Evolutionary conservation across 2,113 vertebrate species (phyloP).

Genomic region (Dascyllus trimaculatus): DNA sequence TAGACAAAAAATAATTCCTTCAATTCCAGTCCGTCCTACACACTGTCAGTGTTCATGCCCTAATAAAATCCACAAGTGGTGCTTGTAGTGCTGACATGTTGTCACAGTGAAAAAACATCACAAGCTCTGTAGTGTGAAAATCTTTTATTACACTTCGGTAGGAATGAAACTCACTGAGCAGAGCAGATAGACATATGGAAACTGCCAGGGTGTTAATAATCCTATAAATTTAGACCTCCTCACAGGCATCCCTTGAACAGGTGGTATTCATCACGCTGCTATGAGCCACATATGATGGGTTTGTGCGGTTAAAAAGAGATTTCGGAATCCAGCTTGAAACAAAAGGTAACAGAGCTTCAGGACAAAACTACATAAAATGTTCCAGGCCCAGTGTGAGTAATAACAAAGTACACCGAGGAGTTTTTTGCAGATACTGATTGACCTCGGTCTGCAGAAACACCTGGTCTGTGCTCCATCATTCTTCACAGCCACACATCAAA

Average conservation of each 20-base stretch:
- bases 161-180: too few species aligned
- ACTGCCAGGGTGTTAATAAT: too few species aligned
- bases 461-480: conserved; percentile 49
- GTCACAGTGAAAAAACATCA: too few species aligned
- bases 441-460: conserved; percentile 13
- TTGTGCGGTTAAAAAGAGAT: background rate
- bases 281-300: background rate
- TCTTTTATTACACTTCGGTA: too few species aligned
- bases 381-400: background rate
- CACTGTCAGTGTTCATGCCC: too few species aligned
- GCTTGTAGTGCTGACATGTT: too few species aligned
- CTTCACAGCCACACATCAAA: conserved; percentile 56
- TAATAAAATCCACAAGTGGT: too few species aligned
- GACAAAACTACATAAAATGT: background rate
- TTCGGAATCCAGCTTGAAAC: background rate
- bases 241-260: conserved; percentile 1
- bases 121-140: too few species aligned
- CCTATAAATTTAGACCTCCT: background rate
- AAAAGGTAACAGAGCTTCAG: background rate
- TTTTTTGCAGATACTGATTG: background rate
- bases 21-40: too few species aligned
- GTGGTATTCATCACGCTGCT: background rate
- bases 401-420: background rate
- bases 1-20: too few species aligned
- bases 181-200: too few species aligned